Evolutionary conservation across 2,797 vertebrate species (phyloP).

Genomic region (Lutjanus campechanus): DNA sequence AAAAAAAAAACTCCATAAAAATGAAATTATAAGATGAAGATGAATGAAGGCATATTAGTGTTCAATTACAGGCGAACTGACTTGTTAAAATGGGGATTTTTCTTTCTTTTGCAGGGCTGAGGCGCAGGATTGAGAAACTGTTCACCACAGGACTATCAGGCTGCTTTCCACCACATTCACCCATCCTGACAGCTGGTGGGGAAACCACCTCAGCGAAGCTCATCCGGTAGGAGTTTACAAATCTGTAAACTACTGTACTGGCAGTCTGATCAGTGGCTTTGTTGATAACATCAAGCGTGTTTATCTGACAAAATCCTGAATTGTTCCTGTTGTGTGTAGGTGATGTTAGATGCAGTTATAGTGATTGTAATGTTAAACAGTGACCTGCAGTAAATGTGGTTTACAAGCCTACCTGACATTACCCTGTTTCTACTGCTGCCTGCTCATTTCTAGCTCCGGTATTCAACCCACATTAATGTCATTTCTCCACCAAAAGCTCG

Average conservation of each 20-base stretch:
- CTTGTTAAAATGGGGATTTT: conserved; percentile 28
- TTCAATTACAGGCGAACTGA: conserved; percentile 3
- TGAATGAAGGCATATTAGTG: conserved; percentile 2
- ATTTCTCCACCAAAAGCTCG: conserved; percentile 3
- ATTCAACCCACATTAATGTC: neutral
- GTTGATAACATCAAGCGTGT: conserved; percentile 8
- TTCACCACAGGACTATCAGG: conserved; percentile 39
- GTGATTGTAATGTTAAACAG: neutral
- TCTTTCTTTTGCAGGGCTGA: conserved; percentile 48
- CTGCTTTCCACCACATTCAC: conserved; percentile 53
- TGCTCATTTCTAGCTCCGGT: conserved; percentile 8
- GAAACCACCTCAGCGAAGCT: conserved; percentile 47
- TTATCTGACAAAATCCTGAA: conserved; percentile 8
- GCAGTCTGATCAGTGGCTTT: conserved; percentile 4
- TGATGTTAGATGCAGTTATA: neutral
- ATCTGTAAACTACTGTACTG: conserved; percentile 23
- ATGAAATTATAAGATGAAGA: neutral
- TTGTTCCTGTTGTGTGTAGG: neutral
- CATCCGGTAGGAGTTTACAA: conserved; percentile 51
- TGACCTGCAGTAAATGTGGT: conserved; percentile 13
- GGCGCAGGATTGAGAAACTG: conserved; percentile 34
- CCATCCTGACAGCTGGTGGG: conserved; percentile 32
- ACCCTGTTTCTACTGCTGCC: neutral
- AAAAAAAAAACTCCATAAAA: no score
- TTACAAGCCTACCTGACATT: conserved; percentile 1